Evolutionary conservation across 2,888 invertebrate genomes (phyloP).

Genomic region (Pecten maximus): DNA sequence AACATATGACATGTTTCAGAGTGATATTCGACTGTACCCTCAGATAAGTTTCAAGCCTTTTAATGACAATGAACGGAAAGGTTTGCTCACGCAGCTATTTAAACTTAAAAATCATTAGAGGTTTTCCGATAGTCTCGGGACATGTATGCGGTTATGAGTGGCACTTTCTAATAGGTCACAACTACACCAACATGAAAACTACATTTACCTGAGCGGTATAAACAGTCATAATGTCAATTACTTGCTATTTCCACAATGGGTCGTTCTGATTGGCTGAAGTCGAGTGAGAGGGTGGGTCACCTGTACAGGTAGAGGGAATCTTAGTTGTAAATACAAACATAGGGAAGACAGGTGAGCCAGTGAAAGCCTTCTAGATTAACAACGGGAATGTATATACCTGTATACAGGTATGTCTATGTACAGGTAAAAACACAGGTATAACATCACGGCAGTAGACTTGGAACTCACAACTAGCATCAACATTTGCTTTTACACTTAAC

Average conservation of each 20-base stretch:
- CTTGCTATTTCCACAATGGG: background rate
- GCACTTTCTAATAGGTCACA: constrained; percentile 20
- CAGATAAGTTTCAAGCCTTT: constrained; percentile 26
- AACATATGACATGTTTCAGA: background rate
- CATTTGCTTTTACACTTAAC: constrained; percentile 13
- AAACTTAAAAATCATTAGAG: background rate
- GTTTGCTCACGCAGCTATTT: background rate
- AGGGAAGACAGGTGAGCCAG: constrained; percentile 2
- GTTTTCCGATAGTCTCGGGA: background rate
- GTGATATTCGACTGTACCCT: background rate
- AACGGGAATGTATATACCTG: constrained; percentile 9
- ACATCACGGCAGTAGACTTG: background rate
- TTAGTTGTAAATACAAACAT: constrained; percentile 11
- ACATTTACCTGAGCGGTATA: background rate
- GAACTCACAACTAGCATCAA: constrained; percentile 14
- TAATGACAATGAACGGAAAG: background rate
- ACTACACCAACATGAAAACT: constrained; percentile 14
- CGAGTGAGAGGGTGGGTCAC: constrained; percentile 18
- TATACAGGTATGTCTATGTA: background rate
- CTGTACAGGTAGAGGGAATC: constrained; percentile 5
- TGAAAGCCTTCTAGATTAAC: background rate
- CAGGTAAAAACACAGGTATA: constrained; percentile 25
- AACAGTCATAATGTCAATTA: background rate
- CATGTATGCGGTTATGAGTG: constrained; percentile 13
- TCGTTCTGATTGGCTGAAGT: constrained; percentile 32